Evolutionary conservation across 2,797 vertebrate species (phyloP).

Genomic region (Leptoclinus maculatus): DNA sequence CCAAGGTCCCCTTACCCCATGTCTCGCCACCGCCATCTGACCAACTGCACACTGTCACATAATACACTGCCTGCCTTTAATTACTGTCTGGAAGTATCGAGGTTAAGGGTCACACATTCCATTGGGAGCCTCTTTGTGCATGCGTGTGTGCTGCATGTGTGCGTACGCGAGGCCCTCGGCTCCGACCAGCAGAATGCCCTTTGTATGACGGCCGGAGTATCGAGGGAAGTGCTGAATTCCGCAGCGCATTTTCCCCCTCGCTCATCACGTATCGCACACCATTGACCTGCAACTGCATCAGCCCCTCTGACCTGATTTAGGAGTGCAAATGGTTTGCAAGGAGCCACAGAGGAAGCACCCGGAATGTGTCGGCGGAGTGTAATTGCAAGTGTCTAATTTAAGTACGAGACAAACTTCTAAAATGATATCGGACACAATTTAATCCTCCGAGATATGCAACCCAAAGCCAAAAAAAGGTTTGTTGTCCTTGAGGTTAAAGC

Average conservation of each 20-base stretch:
- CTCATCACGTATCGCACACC: constrained; percentile 59
- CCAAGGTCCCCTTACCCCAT: constrained; percentile 54
- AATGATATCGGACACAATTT: constrained; percentile 58
- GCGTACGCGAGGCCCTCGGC: constrained; percentile 26
- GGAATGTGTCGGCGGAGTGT: constrained; percentile 46
- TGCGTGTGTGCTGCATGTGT: constrained; percentile 47
- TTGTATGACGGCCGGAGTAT: constrained; percentile 48
- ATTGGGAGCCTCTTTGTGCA: constrained; percentile 51
- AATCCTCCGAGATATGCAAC: constrained; percentile 61
- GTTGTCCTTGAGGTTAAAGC: constrained; percentile 65
- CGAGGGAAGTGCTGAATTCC: constrained; percentile 65
- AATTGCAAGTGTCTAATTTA: constrained; percentile 71
- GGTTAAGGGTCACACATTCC: constrained; percentile 77
- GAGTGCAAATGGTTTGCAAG: constrained; percentile 52
- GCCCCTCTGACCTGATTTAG: constrained; percentile 46
- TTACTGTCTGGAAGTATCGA: constrained; percentile 76
- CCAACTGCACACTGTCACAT: constrained; percentile 76
- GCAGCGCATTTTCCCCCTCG: constrained; percentile 33
- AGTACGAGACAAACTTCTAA: constrained; percentile 54
- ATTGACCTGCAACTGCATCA: constrained; percentile 39
- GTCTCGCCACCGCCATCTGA: constrained; percentile 66
- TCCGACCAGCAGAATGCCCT: constrained; percentile 38
- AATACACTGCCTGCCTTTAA: constrained; percentile 80
- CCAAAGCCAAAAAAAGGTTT: constrained; percentile 48
- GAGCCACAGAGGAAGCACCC: constrained; percentile 32